Conservation (phyloP, 2,113 vertebrate species). For the Paedocypris sp. region DNA sequence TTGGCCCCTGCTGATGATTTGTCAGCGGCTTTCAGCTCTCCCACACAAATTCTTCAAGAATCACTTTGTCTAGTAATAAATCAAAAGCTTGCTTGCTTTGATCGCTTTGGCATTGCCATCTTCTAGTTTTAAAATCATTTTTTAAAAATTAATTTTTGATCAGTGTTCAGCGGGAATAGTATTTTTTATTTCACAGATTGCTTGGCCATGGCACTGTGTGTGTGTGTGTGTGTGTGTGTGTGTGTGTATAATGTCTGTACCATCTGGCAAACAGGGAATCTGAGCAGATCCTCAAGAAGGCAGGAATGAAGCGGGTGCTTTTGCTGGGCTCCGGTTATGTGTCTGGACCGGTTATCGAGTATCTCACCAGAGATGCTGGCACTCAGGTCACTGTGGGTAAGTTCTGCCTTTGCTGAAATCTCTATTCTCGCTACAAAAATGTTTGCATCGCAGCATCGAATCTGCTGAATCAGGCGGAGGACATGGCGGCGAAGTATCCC, state of each 20-base stretch:
- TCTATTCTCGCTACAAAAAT: no score
- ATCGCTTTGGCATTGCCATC: neutral
- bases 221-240: neutral
- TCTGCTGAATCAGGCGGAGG: constrained; percentile 71
- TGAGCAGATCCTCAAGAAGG: constrained; percentile 67
- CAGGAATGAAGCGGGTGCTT: constrained; percentile 74
- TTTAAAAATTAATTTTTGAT: neutral
- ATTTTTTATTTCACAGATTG: constrained; percentile 16
- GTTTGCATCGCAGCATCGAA: constrained; percentile 62
- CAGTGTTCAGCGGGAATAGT: neutral
- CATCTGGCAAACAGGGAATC: constrained; percentile 61
- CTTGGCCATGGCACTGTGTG: neutral
- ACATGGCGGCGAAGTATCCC: constrained; percentile 67
- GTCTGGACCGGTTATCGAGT: constrained; percentile 83
- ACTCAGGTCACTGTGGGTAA: constrained; percentile 83
- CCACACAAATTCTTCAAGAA: no score
- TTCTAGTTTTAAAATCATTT: neutral
- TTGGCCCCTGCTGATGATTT: no score
- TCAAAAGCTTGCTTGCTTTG: neutral
- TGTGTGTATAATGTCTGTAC: constrained; percentile 9
- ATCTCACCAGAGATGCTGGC: constrained; percentile 72
- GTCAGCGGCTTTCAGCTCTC: no score
- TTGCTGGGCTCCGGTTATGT: constrained; percentile 89
- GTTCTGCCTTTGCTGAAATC: no score
- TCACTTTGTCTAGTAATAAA: no score